Conservation (phyloP, 2,888 invertebrate genomes). For the Eupithecia abbreviata region DNA sequence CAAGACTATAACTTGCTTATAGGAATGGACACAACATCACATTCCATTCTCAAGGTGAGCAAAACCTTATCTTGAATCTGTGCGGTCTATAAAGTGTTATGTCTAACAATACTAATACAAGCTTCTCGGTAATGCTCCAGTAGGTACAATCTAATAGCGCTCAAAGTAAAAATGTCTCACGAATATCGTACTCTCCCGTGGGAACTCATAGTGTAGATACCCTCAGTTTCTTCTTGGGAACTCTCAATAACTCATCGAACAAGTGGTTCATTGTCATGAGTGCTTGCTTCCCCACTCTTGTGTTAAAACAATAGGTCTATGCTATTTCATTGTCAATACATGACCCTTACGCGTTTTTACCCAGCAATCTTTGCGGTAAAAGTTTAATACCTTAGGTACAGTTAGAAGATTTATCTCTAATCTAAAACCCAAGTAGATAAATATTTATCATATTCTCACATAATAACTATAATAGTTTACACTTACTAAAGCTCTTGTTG, state of each 20-base stretch:
- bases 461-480: background rate
- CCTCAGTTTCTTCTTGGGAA: constrained; percentile 28
- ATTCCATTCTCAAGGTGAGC: constrained; percentile 79
- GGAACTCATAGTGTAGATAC: constrained; percentile 19
- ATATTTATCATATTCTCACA: too few species aligned
- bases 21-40: constrained; percentile 45
- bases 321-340: constrained; percentile 18
- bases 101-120: constrained; percentile 32
- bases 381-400: background rate
- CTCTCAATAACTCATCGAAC: constrained; percentile 36
- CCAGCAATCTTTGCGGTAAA: constrained; percentile 28
- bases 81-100: constrained; percentile 63
- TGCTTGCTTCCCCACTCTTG: constrained; percentile 34
- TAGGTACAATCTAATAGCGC: constrained; percentile 1
- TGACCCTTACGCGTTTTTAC: constrained; percentile 23
- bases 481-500: background rate
- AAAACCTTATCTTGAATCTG: constrained; percentile 62
- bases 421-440: background rate
- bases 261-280: constrained; percentile 32
- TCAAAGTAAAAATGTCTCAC: constrained; percentile 7
- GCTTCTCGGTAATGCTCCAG: constrained; percentile 2
- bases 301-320: constrained; percentile 30
- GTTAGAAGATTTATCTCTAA: background rate
- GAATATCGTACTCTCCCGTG: constrained; percentile 18
- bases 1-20: background rate